These are phyloP conservation scores for Cheilinus undulatus DNA, from an alignment of 2,113 vertebrate genomes.

Conservation along the genomic window DNA sequence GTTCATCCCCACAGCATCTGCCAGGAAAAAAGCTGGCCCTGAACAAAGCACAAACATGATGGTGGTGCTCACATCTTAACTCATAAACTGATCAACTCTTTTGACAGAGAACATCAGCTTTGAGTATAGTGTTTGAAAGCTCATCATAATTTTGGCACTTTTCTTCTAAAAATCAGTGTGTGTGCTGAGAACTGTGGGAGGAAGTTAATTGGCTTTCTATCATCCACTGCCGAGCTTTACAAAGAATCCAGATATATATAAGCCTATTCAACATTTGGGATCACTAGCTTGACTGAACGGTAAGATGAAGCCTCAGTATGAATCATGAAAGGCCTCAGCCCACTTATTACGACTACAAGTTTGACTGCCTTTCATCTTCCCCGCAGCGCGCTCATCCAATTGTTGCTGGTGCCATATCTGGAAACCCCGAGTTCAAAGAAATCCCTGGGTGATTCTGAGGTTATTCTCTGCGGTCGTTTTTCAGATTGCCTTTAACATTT, in stretches of 20 bases:
- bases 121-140: neutral
- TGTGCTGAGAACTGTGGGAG: slow-evolving; percentile 28
- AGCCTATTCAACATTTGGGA: slow-evolving; percentile 55
- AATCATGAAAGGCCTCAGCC: slow-evolving; percentile 66
- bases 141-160: slow-evolving; percentile 3
- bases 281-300: slow-evolving; percentile 59
- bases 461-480: slow-evolving; percentile 50
- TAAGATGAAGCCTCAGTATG: slow-evolving; percentile 55
- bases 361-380: slow-evolving; percentile 72
- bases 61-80: too few relatives aligned
- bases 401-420: slow-evolving; percentile 65
- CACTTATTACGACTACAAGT: slow-evolving; percentile 71
- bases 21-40: too few relatives aligned
- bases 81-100: too few relatives aligned
- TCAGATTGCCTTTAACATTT: slow-evolving; percentile 48
- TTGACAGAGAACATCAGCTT: neutral
- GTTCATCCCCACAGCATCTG: too few relatives aligned
- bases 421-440: slow-evolving; percentile 66
- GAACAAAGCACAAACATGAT: too few relatives aligned
- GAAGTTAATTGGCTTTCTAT: slow-evolving; percentile 54
- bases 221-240: slow-evolving; percentile 47
- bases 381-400: slow-evolving; percentile 54
- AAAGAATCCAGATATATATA: slow-evolving; percentile 47
- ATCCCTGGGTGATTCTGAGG: slow-evolving; percentile 49
- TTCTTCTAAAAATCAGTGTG: neutral